Conservation (phyloP, 2,113 vertebrate species). For the Bos taurus region ARS-UCD2.0 NC_037338.1:67371501-67372000, state of each 20-base stretch:
- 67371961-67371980: neutral
- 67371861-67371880: neutral
- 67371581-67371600: neutral
- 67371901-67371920: neutral
- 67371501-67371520: neutral
- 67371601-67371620: neutral
- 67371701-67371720: neutral
- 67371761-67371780: neutral
- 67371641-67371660: neutral
- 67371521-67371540: neutral
- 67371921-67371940: neutral
- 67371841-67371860: neutral
- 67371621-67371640: neutral
- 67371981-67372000: neutral
- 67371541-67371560: neutral
- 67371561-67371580: neutral
- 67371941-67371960: neutral
- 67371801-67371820: neutral
- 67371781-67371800: neutral
- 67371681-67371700: neutral
- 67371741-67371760: neutral
- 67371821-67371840: neutral
- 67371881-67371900: accelerated
- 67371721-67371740: neutral
- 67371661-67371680: neutral